Conservation (phyloP, 2,113 vertebrate species). For the Sinocyclocheilus rhinocerous region DNA sequence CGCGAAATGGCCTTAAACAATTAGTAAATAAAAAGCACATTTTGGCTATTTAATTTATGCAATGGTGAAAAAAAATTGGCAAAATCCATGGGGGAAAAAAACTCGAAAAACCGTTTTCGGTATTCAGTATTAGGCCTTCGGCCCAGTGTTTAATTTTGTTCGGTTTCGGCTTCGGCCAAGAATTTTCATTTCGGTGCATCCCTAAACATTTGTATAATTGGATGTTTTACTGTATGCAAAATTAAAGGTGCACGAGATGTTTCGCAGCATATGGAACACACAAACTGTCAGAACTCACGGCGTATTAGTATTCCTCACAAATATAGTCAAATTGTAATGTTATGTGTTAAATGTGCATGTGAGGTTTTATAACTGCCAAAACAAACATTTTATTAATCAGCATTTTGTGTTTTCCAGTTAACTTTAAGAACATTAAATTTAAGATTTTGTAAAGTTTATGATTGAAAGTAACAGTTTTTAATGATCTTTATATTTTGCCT, state of each 20-base stretch:
- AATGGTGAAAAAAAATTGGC: too few species aligned
- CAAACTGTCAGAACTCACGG: conserved; percentile 20
- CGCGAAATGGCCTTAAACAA: too few species aligned
- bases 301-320: not conserved
- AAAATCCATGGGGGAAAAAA: too few species aligned
- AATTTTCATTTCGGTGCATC: too few species aligned
- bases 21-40: too few species aligned
- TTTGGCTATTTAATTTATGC: too few species aligned
- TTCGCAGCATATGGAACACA: conserved; percentile 39
- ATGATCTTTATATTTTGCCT: not conserved
- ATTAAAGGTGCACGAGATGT: conserved; percentile 52
- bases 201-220: not conserved
- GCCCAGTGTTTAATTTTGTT: too few species aligned
- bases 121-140: too few species aligned
- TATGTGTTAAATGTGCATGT: not conserved
- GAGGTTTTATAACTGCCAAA: not conserved
- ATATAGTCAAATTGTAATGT: not conserved
- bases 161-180: too few species aligned
- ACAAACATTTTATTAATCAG: not conserved
- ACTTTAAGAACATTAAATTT: not conserved
- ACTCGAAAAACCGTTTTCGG: too few species aligned
- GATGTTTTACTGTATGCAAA: conserved; percentile 36
- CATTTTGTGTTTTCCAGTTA: not conserved
- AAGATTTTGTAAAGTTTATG: not conserved
- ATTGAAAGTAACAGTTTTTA: not conserved